Conservation (phyloP, 1,140 invertebrate species). For the Lucilia cuprina region DNA sequence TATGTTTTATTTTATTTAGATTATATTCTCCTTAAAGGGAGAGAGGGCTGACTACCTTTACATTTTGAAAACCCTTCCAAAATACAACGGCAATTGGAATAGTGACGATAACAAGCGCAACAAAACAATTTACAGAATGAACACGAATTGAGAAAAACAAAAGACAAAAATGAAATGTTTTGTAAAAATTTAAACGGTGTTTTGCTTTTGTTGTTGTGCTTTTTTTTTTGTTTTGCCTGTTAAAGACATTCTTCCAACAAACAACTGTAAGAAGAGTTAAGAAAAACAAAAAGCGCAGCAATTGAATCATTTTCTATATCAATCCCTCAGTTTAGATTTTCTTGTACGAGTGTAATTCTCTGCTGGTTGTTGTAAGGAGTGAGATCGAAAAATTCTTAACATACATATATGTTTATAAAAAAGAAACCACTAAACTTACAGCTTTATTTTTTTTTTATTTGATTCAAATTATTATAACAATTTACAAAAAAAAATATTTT, state of each 20-base stretch:
- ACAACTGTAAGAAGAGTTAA: not conserved
- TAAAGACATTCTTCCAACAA: not conserved
- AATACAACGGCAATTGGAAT: not conserved
- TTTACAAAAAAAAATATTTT: no score
- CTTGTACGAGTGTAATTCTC: not conserved
- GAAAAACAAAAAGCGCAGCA: not conserved
- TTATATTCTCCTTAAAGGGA: not conserved
- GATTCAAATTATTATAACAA: no score
- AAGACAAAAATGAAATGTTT: slow-evolving; percentile 1
- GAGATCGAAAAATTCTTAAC: no score
- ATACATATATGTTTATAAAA: no score
- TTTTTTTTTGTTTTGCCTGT: not conserved
- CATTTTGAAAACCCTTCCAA: not conserved
- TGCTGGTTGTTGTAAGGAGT: not conserved
- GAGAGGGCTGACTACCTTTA: no score
- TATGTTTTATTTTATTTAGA: not conserved
- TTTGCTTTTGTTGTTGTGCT: not conserved
- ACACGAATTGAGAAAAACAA: not conserved
- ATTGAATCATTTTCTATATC: not conserved
- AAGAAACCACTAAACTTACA: no score
- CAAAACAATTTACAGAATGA: not conserved
- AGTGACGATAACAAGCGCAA: not conserved
- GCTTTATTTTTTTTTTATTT: no score
- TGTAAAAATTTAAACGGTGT: not conserved
- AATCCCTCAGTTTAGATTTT: not conserved